Percentiles rank a stretch among this genome's conserved stretches.
These are phyloP conservation scores for Yoshiicerus persimilis DNA, from an alignment of 1,140 invertebrate genomes.

Conservation along the genomic window DNA sequence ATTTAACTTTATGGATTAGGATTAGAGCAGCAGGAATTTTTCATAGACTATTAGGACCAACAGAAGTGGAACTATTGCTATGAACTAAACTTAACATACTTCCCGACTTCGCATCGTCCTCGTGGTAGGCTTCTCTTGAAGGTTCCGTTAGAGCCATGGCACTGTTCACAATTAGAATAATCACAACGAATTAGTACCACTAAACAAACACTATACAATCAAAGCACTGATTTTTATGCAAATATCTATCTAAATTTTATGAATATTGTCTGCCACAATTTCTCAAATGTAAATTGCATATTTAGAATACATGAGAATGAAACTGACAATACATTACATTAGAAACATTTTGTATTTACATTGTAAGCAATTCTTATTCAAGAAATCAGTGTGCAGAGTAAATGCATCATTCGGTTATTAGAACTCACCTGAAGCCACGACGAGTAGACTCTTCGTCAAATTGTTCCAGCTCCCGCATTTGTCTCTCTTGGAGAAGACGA, in stretches of 20 bases:
- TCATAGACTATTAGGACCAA: constrained; percentile 75
- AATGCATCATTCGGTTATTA: too few relatives aligned
- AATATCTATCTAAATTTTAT: neutral
- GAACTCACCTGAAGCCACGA: constrained; percentile 80
- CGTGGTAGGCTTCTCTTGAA: constrained; percentile 78
- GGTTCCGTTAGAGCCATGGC: constrained; percentile 85
- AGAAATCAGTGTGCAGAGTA: too few relatives aligned
- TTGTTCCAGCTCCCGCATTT: constrained; percentile 83
- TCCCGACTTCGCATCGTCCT: constrained; percentile 86
- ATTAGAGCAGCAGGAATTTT: constrained; percentile 19
- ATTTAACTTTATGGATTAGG: neutral
- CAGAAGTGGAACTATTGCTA: constrained; percentile 87
- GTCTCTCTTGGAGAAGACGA: constrained; percentile 80
- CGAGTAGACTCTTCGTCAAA: constrained; percentile 92
- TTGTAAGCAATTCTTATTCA: too few relatives aligned
- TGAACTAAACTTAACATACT: constrained; percentile 91
- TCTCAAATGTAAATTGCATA: too few relatives aligned
- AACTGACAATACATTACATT: too few relatives aligned
- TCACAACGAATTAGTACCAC: constrained; percentile 47
- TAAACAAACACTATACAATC: too few relatives aligned
- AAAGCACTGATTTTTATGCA: constrained; percentile 6
- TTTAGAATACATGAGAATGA: too few relatives aligned
- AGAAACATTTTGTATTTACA: too few relatives aligned
- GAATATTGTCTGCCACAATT: too few relatives aligned
- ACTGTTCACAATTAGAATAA: constrained; percentile 58